Percentiles rank a stretch among this genome's conserved stretches.
phyloP scores from a whole-genome alignment of 23 tunicate genomes.

The Ciona savignyi region DNA sequence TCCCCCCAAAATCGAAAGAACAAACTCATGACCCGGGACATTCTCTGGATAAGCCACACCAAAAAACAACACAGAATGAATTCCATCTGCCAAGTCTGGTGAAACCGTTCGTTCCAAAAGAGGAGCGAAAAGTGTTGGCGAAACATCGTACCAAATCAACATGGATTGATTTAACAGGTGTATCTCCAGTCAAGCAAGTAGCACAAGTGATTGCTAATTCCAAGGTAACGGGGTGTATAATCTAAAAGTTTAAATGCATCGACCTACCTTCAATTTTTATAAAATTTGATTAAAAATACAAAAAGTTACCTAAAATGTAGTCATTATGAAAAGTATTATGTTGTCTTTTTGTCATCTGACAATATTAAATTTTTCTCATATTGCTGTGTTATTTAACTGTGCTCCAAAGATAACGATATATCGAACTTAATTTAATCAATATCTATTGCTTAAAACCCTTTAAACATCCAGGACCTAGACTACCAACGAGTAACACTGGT shows the following conservation, averaged over 20 bases:
- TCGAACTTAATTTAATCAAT: no score
- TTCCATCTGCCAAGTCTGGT: neutral
- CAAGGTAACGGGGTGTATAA: neutral
- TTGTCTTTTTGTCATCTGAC: no score
- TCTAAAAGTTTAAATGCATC: no score
- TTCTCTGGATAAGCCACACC: neutral
- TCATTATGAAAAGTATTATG: no score
- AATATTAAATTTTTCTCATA: no score
- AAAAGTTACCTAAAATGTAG: no score
- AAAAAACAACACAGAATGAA: neutral
- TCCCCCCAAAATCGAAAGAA: neutral
- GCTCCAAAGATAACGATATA: no score
- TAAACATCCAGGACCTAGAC: neutral
- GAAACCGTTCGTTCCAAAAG: neutral
- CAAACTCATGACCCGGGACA: neutral
- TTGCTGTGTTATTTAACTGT: no score
- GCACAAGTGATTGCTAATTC: neutral
- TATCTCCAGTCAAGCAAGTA: neutral
- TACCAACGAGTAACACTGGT: neutral
- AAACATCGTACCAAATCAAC: neutral
- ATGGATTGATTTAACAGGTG: neutral
- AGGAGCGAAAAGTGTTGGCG: neutral
- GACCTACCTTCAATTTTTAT: no score
- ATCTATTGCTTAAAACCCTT: no score
- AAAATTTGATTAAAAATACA: no score